Evolutionary conservation across 2,113 vertebrate species (phyloP).

Genomic region (Melanerpes aurifrons): DNA sequence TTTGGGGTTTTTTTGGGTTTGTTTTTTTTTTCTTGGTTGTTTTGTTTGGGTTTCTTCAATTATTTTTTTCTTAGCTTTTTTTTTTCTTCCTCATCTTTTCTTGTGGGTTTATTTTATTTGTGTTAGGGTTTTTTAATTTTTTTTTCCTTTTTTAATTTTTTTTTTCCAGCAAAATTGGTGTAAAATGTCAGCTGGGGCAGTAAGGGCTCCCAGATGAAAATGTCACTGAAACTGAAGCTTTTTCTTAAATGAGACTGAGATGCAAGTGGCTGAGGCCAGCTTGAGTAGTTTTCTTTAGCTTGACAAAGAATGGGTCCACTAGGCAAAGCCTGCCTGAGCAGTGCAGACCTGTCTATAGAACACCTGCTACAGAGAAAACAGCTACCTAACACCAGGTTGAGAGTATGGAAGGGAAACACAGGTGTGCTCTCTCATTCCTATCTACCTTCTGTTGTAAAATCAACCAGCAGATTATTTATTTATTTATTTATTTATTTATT

Average conservation of each 20-base stretch:
- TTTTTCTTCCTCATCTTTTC: background rate
- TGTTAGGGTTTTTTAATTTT: background rate
- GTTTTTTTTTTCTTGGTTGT: no score
- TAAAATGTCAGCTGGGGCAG: background rate
- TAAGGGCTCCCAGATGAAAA: background rate
- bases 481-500: no score
- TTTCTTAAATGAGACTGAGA: background rate
- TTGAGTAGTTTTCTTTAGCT: background rate
- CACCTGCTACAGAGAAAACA: background rate
- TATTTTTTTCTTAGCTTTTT: no score
- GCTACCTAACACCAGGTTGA: fast-evolving
- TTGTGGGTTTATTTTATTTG: fast-evolving
- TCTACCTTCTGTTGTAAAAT: background rate
- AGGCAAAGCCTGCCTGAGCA: background rate
- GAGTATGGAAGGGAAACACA: fast-evolving
- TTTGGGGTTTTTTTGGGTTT: background rate
- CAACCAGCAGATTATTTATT: background rate
- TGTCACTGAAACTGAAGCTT: background rate
- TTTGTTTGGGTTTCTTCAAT: no score
- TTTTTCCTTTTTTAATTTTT: background rate
- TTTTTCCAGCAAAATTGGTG: background rate
- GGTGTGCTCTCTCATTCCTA: background rate
- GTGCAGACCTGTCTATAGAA: background rate
- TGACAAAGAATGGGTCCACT: background rate
- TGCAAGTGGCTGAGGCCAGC: background rate